Evolutionary conservation across 2,113 vertebrate species (phyloP), one percentile per base, ranked within the genome.

Genomic region (Micronycteris hirsuta): DNA sequence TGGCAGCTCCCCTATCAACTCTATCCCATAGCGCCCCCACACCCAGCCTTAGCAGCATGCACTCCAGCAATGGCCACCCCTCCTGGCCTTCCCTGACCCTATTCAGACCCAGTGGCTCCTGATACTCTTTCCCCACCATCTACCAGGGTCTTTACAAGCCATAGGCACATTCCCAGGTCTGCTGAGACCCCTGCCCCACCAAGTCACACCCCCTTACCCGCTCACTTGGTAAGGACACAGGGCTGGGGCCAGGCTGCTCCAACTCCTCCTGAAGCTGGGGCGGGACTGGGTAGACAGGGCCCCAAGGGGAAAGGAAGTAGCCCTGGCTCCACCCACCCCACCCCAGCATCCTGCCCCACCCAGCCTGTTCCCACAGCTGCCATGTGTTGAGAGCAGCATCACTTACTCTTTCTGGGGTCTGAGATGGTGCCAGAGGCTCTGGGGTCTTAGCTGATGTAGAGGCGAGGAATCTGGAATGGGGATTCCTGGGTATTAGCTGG

Each of bases 241-340:
- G 16, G 67, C 61, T 83, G 24, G 56, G 26, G 4, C 47, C 56
- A 78, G 71, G 43, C 19, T 7, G 4, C 93, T 97, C 71, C 77
- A 95, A 26, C 82, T 68, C 88, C 74, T 96, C 52, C 45, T 16
- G 77, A 86, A 73, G 68, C 88, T 82, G 77, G 28, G 71, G 61
- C 87, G 71, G 49, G 61, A 96, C 90, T 97, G 87, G 81, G 71
- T 61, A 2, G 52, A 80, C 9, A 26, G 87, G 85, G 93, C 96
- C 96, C 93, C 95, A 86, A 45, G 93, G 83, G 95, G 95, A 97
- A 96, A 98, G 97, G 96, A 98, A 98, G 96, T 97, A 88, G 95
- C 77, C 67, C 61, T 87, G 81, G 80, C 97, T 92, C 97, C 97
- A 97, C 97, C 97, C 95, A 49, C 70, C 52, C 47, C 88, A 94